phyloP scores from a whole-genome alignment of 2,113 vertebrate genomes.

The Gasterosteus nipponicus region DNA sequence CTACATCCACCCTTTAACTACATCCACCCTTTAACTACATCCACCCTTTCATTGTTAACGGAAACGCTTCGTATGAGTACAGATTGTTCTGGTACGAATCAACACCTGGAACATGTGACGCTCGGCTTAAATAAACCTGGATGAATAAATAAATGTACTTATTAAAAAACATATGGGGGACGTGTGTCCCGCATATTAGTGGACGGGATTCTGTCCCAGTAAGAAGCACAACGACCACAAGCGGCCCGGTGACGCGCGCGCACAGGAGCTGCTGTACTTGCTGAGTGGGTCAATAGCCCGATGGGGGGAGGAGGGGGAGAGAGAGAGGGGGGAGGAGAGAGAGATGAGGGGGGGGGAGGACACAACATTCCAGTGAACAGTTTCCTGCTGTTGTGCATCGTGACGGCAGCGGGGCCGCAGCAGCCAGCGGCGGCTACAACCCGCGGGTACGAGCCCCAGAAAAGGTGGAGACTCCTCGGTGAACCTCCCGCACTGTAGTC shows the following conservation, averaged over 20 bases:
- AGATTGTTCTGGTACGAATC: too few relatives aligned
- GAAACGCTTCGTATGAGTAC: too few relatives aligned
- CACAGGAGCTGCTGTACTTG: conserved; percentile 39
- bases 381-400: conserved; percentile 60
- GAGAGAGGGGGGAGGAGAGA: too few relatives aligned
- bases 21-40: too few relatives aligned
- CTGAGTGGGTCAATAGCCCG: conserved; percentile 24
- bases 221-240: neutral
- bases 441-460: conserved; percentile 74
- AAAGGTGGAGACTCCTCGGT: conserved; percentile 83
- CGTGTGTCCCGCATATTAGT: too few relatives aligned
- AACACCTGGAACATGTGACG: too few relatives aligned
- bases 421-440: neutral
- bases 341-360: neutral
- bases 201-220: neutral
- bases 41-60: too few relatives aligned
- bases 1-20: too few relatives aligned
- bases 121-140: too few relatives aligned
- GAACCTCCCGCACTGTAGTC: conserved; percentile 80
- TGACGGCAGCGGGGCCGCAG: conserved; percentile 46
- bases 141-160: too few relatives aligned
- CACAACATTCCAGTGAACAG: conserved; percentile 20
- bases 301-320: neutral
- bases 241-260: neutral
- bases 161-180: too few relatives aligned